Evolutionary conservation across 2,888 invertebrate genomes (phyloP).

Genomic region (Spodoptera littoralis): DNA sequence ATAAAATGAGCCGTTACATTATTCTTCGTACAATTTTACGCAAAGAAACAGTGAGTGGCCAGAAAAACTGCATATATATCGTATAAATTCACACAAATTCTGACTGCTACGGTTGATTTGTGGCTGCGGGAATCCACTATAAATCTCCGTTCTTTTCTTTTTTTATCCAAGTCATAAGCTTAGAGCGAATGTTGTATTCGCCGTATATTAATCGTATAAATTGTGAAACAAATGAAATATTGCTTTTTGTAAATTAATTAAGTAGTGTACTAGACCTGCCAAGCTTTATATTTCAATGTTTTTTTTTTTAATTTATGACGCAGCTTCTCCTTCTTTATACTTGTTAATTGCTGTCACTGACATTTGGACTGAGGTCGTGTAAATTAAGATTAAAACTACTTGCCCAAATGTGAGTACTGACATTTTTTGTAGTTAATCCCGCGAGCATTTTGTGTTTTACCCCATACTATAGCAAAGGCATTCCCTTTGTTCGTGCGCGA

Average conservation of each 20-base stretch:
- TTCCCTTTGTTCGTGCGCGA: conserved; percentile 68
- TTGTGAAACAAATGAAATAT: too few species aligned
- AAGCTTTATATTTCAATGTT: too few species aligned
- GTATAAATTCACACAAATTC: conserved; percentile 76
- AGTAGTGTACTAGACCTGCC: too few species aligned
- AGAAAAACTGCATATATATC: conserved; percentile 63
- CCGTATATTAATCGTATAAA: conserved; percentile 6
- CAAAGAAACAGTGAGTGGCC: conserved; percentile 64
- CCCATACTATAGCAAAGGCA: conserved; percentile 49
- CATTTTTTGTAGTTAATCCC: conserved; percentile 1
- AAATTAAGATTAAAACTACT: not conserved
- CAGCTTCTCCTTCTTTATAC: too few species aligned
- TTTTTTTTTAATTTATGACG: too few species aligned
- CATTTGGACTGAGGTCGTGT: too few species aligned
- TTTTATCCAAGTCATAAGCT: conserved; percentile 53
- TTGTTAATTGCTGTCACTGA: too few species aligned
- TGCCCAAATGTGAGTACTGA: not conserved
- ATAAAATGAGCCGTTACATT: conserved; percentile 47
- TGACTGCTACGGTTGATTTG: conserved; percentile 81
- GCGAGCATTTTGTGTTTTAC: conserved; percentile 41
- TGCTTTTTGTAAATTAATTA: too few species aligned
- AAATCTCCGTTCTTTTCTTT: conserved; percentile 73
- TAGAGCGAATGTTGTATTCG: conserved; percentile 11
- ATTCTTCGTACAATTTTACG: conserved; percentile 61
- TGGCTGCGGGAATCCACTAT: conserved; percentile 76